Base-by-base conservation (phyloP, 2,888 invertebrate genomes). In the Diadromus collaris region DNA sequence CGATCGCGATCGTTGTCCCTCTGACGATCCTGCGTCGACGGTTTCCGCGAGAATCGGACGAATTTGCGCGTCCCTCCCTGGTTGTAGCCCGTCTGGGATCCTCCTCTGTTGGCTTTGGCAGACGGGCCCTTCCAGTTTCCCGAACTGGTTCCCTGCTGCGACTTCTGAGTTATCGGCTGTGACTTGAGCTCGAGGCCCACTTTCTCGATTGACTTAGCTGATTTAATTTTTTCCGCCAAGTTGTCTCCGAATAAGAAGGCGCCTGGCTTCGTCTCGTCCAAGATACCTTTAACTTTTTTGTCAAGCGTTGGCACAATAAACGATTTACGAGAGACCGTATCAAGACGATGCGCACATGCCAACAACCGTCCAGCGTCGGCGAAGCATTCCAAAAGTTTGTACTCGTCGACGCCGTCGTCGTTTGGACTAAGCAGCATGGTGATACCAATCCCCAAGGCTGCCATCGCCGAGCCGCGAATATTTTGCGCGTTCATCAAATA, bases 201-300 rank as follows among this genome's bases (percentile, higher is more conserved):
- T 34, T 78, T 81, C 32, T 78, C 80, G 10, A 80, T 67, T 0
- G 71, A 64, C 46, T 82, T 80, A 34, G 69, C 77, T n/a, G 74
- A 44, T 51, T 80, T 80, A 51, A 82, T 60, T 76, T 79, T 83
- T 54, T 79, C 79, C 10, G 64, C 19, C 21, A 82, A 51, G 34
- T 82, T 71, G 10, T 79, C 79, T 5, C 80, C 82, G 75, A 82
- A 83, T 34, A 81, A 51, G 24, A 48, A 76, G 29, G 46, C 46
- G 21, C 63, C 79, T 32, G 74, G 46, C 27, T 71, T 78, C 7
- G 71, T 63, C n/a, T 76, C 70, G 19, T 80, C 76, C 63, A 82
- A 38, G 6, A 76, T 56, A 4, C 44, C 41, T 48, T 76, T 80
- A 10, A 77, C 67, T 24, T 74, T 71, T 38, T 78, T 82, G 16